Evolutionary conservation across 2,113 vertebrate species (phyloP).

Genomic region (Astur gentilis): DNA sequence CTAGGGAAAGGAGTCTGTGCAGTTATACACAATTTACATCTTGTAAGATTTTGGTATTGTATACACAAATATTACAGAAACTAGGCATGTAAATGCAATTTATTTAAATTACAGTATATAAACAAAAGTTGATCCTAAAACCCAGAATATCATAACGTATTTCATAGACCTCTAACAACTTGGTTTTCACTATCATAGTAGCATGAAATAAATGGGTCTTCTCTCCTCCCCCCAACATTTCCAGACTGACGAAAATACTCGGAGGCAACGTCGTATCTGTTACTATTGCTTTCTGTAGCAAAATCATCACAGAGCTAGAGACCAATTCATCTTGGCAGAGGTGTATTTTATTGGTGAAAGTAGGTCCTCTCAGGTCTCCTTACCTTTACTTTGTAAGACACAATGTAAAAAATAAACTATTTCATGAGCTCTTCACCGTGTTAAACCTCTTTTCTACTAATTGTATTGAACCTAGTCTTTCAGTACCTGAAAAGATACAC

Average conservation of each 20-base stretch:
- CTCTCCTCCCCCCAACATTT: conserved; percentile 35
- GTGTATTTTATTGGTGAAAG: not conserved
- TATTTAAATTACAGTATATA: conserved; percentile 84
- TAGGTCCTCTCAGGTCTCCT: conserved; percentile 34
- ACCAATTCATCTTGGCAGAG: not conserved
- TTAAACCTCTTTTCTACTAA: not conserved
- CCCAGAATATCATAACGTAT: conserved; percentile 65
- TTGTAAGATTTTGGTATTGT: conserved; percentile 78
- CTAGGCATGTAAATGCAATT: conserved; percentile 77
- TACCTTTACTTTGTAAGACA: conserved; percentile 22
- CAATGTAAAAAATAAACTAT: conserved; percentile 6
- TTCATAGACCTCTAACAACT: conserved; percentile 57
- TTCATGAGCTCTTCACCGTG: conserved; percentile 17
- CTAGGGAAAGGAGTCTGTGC: conserved; percentile 75
- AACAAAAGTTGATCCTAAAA: conserved; percentile 82
- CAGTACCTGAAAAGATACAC: conserved; percentile 26
- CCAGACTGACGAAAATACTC: not conserved
- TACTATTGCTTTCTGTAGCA: conserved; percentile 72
- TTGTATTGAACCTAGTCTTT: not conserved
- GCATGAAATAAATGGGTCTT: conserved; percentile 58
- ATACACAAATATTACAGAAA: conserved; percentile 85
- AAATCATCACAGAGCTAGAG: conserved; percentile 32
- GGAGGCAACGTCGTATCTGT: conserved; percentile 25
- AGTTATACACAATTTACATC: conserved; percentile 84
- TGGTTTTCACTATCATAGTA: conserved; percentile 58